Evolutionary conservation across 2,888 invertebrate species (phyloP).

Genomic region (Pasiphila rectangulata): DNA sequence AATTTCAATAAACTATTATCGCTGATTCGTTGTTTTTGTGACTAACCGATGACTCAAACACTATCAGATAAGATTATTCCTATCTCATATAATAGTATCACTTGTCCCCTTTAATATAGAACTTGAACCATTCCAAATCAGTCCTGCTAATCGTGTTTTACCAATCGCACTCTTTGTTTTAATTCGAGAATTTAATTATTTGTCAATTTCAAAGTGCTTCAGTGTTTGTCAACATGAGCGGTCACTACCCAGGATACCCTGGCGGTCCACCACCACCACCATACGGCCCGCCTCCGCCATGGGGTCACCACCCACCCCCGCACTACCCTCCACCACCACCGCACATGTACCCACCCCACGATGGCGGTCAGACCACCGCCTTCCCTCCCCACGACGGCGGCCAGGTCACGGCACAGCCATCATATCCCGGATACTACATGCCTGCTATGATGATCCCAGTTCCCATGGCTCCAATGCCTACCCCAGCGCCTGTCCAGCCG

Average conservation of each 20-base stretch:
- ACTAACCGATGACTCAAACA: conserved; percentile 30
- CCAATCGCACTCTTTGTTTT: not conserved
- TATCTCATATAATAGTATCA: conserved; percentile 31
- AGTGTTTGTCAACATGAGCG: conserved; percentile 48
- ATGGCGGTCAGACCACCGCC: conserved; percentile 25
- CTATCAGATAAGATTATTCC: conserved; percentile 39
- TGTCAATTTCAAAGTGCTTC: not conserved
- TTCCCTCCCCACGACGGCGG: conserved; percentile 39
- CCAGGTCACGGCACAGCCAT: conserved; percentile 37
- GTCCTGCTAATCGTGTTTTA: not conserved
- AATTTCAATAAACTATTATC: conserved; percentile 33
- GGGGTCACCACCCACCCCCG: conserved; percentile 31
- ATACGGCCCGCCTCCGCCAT: conserved; percentile 45
- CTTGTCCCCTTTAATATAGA: conserved; percentile 16
- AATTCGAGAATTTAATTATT: too few relatives aligned
- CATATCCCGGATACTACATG: conserved; percentile 56
- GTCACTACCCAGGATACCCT: conserved; percentile 34
- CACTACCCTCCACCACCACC: conserved; percentile 32
- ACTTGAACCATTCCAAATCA: conserved; percentile 3
- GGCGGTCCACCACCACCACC: conserved; percentile 49
- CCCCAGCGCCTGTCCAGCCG: conserved; percentile 29
- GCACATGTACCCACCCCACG: conserved; percentile 32
- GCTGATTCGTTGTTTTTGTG: conserved; percentile 28
- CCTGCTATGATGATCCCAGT: conserved; percentile 68
- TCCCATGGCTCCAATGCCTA: conserved; percentile 40